Percentiles rank a stretch among this genome's conserved stretches.
Evolutionary conservation across 2,888 invertebrate species (phyloP).

Genomic region (Onchidella celtica): DNA sequence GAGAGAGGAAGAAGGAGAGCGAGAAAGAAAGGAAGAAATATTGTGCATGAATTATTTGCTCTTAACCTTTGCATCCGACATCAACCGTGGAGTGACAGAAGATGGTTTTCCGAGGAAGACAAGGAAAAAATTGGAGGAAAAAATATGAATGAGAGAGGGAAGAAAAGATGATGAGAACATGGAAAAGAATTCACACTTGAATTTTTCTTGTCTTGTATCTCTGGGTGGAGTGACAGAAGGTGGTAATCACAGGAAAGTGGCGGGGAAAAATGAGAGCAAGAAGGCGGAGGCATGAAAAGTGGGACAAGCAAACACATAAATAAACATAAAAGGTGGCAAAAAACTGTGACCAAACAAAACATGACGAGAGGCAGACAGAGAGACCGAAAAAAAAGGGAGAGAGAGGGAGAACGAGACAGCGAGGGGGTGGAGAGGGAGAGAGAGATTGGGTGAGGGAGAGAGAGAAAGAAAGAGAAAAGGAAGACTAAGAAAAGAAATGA

Average conservation of each 20-base stretch:
- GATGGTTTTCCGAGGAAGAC: background rate
- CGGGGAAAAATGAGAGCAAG: background rate
- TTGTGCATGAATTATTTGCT: too few species aligned
- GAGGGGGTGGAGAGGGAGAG: background rate
- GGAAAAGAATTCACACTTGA: background rate
- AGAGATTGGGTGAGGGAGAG: background rate
- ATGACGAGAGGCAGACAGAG: conserved; percentile 8
- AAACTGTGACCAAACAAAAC: background rate
- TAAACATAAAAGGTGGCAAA: too few species aligned
- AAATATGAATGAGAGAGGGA: background rate
- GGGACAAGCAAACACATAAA: background rate
- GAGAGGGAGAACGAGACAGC: background rate
- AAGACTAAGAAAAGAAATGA: too few species aligned
- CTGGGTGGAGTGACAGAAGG: background rate
- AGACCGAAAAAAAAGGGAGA: background rate
- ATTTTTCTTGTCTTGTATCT: too few species aligned
- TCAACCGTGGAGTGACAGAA: background rate
- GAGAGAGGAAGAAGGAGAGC: conserved; percentile 4
- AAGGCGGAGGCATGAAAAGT: background rate
- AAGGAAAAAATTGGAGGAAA: background rate
- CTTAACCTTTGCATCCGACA: too few species aligned
- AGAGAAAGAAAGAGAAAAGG: background rate
- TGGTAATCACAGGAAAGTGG: background rate
- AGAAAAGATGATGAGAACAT: background rate
- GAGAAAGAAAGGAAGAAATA: too few species aligned